phyloP scores from a whole-genome alignment of 2,797 vertebrate species.

The Mormyrops boulengeri region DNA sequence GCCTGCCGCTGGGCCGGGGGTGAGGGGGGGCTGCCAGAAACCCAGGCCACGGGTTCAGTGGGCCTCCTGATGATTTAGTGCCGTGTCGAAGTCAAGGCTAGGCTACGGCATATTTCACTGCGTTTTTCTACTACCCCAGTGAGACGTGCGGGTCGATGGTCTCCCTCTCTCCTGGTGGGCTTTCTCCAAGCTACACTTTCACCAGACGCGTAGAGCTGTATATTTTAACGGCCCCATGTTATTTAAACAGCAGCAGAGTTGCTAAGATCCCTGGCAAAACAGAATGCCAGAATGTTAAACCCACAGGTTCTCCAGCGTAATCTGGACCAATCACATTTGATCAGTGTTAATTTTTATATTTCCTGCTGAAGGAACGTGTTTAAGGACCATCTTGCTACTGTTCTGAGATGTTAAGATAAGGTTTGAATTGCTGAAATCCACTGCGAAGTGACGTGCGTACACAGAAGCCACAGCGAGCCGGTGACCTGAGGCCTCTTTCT shows the following conservation, averaged over 20 bases:
- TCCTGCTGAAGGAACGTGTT: not conserved
- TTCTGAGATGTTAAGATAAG: not conserved
- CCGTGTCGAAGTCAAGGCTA: not conserved
- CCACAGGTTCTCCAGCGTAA: not conserved
- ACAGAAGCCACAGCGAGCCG: not conserved
- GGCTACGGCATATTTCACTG: not conserved
- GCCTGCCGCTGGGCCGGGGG: not conserved
- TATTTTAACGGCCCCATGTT: not conserved
- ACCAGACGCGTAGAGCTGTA: not conserved
- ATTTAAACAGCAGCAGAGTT: not conserved
- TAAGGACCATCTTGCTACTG: not conserved
- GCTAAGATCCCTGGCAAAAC: not conserved
- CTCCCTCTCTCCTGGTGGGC: not conserved
- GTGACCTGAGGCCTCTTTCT: not conserved
- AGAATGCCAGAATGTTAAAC: not conserved
- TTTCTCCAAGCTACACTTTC: not conserved
- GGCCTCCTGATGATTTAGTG: conserved; percentile 15
- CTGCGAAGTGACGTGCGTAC: not conserved
- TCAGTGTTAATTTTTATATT: not conserved
- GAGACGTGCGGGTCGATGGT: not conserved
- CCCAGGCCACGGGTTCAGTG: not conserved
- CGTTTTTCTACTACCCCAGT: not conserved
- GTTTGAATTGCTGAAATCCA: not conserved
- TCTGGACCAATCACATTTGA: not conserved
- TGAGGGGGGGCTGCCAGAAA: not conserved